Percentiles rank a stretch among this genome's conserved stretches.
phyloP scores from a whole-genome alignment of 2,113 vertebrate genomes.

The Recurvirostra avosetta region DNA sequence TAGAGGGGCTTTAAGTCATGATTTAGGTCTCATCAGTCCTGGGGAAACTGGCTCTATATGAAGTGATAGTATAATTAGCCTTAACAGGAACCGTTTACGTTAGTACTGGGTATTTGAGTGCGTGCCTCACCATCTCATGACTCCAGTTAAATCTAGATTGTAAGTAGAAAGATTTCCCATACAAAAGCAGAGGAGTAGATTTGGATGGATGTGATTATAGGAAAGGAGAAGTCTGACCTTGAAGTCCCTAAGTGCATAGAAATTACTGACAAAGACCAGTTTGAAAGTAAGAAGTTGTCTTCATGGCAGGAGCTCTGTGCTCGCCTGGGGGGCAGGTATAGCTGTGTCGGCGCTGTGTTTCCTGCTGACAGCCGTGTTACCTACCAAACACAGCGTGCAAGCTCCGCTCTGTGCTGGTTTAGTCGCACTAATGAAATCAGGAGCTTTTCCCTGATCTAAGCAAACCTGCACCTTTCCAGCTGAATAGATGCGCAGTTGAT shows the following conservation, averaged over 20 bases:
- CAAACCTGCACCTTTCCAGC: neutral
- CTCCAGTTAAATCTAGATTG: neutral
- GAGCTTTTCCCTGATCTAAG: neutral
- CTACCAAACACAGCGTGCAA: neutral
- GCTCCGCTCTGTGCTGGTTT: neutral
- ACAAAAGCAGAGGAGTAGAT: neutral
- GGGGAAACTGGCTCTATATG: neutral
- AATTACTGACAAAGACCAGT: neutral
- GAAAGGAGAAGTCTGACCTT: neutral
- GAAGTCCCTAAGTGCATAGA: no score
- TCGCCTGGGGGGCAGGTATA: neutral
- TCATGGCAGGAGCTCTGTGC: neutral
- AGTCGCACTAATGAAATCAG: neutral
- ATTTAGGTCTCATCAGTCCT: neutral
- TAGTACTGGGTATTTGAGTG: neutral
- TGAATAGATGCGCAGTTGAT: neutral
- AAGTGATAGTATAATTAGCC: neutral
- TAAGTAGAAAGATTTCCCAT: neutral
- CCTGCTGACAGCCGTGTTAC: neutral
- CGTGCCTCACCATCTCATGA: neutral
- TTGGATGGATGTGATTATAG: neutral
- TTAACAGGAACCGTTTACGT: neutral
- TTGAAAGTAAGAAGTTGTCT: neutral
- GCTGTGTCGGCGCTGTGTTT: neutral
- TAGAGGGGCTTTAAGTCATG: neutral